Evolutionary conservation across 2,113 vertebrate genomes (phyloP), one percentile per base, ranked within the genome.

Genomic region (Mesoclemmys tuberculata): DNA sequence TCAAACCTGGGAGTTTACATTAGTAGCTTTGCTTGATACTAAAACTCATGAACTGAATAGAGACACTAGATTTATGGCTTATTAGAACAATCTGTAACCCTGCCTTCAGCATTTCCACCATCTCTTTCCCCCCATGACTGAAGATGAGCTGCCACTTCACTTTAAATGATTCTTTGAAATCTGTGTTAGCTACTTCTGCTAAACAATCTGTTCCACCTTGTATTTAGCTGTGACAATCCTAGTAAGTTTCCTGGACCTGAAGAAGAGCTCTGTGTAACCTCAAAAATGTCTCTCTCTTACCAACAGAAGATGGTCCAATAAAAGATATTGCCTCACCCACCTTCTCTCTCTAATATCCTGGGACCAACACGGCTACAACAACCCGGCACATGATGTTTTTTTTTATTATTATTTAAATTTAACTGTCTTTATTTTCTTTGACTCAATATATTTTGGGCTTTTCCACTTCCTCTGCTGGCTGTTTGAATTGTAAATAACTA

Each of bases 391-490:
- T 7, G 8, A 35, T 64, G 2, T 10, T 10, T 12, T 49, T 21
- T 68, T n/a, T 35, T 3, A 38, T 38, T 38, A 8, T 71, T n/a
- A 12, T 61, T 71, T 38, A 71, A 71, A 71, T 35, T 71, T n/a
- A 71, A 71, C 64, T 38, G 64, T 19, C 19, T 71, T 71, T 71
- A 71, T 71, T 46, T 77, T 46, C 38, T 77, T 29, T 77, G 44
- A 86, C 3, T 18, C 13, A 48, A 82, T 94, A 56, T 13, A 54
- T 90, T 94, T 93, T 79, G 90, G 82, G 90, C 22, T 97, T 96
- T 94, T 97, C 81, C 95, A 83, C 96, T 97, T 96, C 97, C 97
- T 96, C 97, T 98, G 95, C 95, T 97, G 97, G 97, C 80, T 93
- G 84, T 84, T 96, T 95, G 52, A 89, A 29, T 85, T 90, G 75